Percentiles rank a stretch among this genome's conserved stretches.
phyloP scores from a whole-genome alignment of 2,888 invertebrate genomes.

The Nebria brevicollis region DNA sequence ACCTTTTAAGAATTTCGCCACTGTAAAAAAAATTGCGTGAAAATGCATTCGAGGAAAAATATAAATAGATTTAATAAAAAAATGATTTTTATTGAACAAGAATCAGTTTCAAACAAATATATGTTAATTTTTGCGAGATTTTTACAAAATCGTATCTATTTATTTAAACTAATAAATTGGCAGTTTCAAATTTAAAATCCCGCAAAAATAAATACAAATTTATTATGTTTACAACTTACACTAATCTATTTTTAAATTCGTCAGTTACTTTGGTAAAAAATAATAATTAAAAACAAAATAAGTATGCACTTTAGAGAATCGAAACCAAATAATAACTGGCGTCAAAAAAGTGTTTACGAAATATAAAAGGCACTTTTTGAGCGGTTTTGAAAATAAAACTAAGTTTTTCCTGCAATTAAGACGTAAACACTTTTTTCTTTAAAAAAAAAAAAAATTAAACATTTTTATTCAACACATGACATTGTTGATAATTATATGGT shows the following conservation, averaged over 20 bases:
- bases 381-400: background rate
- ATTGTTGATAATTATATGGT: background rate
- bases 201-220: background rate
- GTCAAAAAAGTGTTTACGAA: background rate
- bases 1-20: too few relatives aligned
- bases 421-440: background rate
- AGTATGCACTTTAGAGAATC: background rate
- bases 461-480: background rate
- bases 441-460: background rate
- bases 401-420: background rate
- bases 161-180: background rate
- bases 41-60: background rate
- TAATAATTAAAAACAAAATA: background rate
- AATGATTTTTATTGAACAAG: background rate
- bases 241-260: background rate
- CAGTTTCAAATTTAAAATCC: background rate
- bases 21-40: too few relatives aligned
- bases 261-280: constrained; percentile 1
- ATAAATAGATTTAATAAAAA: background rate
- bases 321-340: background rate
- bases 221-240: background rate
- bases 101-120: background rate
- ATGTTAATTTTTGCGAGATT: background rate
- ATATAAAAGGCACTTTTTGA: background rate
- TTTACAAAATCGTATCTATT: background rate